phyloP scores from a whole-genome alignment of 2,113 vertebrate species.

The Paramisgurnus dabryanus region DNA sequence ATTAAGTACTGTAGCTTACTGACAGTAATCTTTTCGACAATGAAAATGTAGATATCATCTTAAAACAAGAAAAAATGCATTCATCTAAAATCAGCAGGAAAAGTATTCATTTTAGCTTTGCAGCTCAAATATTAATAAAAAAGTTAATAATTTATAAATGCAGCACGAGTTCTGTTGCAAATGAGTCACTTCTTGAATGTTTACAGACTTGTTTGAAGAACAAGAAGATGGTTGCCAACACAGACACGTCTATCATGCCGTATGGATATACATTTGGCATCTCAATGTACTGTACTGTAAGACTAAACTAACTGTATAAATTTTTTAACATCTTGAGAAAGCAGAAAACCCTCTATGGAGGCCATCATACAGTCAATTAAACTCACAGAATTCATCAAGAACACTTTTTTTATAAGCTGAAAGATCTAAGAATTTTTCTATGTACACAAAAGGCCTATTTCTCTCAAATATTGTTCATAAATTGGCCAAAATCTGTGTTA shows the following conservation, averaged over 20 bases:
- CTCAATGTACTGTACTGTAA: background rate
- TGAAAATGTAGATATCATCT: background rate
- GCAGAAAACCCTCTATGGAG: conserved; percentile 4
- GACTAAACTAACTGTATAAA: conserved; percentile 8
- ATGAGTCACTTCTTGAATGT: conserved; percentile 2
- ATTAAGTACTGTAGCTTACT: background rate
- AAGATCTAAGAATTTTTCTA: no score
- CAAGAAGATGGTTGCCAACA: background rate
- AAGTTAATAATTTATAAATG: background rate
- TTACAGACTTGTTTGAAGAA: background rate
- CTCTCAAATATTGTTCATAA: no score
- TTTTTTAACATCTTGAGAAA: conserved; percentile 11
- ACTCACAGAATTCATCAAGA: background rate
- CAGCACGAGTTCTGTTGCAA: background rate
- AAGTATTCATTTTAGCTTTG: background rate
- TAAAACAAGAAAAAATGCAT: background rate
- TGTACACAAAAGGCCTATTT: no score
- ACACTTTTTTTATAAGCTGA: no score
- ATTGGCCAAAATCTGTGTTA: no score
- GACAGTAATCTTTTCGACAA: conserved; percentile 22
- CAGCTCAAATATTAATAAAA: background rate
- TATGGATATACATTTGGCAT: background rate
- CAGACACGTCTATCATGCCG: background rate
- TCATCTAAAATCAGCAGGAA: background rate
- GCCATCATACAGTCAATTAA: conserved; percentile 18